Percentiles rank a stretch among this genome's conserved stretches.
phyloP scores from a whole-genome alignment of 2,797 vertebrate genomes.

The Eutrigla gurnardus region DNA sequence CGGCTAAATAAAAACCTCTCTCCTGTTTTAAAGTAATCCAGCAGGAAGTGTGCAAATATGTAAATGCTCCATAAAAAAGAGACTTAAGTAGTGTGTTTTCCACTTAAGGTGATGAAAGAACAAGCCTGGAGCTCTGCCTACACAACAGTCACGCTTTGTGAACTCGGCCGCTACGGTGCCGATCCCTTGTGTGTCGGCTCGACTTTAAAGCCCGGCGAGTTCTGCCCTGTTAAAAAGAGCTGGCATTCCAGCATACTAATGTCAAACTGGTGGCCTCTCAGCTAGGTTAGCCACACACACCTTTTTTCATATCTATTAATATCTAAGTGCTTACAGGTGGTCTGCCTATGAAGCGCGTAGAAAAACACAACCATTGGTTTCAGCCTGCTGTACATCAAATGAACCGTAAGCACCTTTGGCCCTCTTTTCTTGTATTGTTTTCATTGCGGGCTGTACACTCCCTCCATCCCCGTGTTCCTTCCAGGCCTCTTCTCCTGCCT shows the following conservation, averaged over 20 bases:
- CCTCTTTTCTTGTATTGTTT: slow-evolving; percentile 44
- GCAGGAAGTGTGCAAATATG: slow-evolving; percentile 66
- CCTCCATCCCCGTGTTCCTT: slow-evolving; percentile 57
- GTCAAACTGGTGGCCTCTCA: slow-evolving; percentile 70
- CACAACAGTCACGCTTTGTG: slow-evolving; percentile 69
- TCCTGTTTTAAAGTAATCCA: slow-evolving; percentile 35
- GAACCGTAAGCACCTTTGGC: slow-evolving; percentile 78
- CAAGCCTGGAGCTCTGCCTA: slow-evolving; percentile 60
- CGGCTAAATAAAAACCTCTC: slow-evolving; percentile 9
- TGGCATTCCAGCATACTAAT: slow-evolving; percentile 65
- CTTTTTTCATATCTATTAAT: slow-evolving; percentile 87
- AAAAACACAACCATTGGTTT: slow-evolving; percentile 84
- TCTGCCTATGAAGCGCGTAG: slow-evolving; percentile 85
- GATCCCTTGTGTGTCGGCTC: slow-evolving; percentile 59
- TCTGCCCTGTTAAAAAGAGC: slow-evolving; percentile 56
- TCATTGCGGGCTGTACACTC: slow-evolving; percentile 17
- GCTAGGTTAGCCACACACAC: slow-evolving; percentile 52
- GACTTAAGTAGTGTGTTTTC: slow-evolving; percentile 58
- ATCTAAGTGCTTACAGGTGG: slow-evolving; percentile 88
- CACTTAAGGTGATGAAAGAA: slow-evolving; percentile 66
- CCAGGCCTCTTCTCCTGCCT: slow-evolving; percentile 61
- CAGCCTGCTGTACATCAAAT: slow-evolving; percentile 87
- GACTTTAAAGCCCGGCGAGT: slow-evolving; percentile 59
- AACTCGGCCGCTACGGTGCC: slow-evolving; percentile 64
- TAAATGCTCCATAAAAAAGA: slow-evolving; percentile 63